A percentile compares a stretch with the other conserved stretches of the same genome.
Conservation (phyloP, 2,113 vertebrate species). For the Tragulus kanchil region DNA sequence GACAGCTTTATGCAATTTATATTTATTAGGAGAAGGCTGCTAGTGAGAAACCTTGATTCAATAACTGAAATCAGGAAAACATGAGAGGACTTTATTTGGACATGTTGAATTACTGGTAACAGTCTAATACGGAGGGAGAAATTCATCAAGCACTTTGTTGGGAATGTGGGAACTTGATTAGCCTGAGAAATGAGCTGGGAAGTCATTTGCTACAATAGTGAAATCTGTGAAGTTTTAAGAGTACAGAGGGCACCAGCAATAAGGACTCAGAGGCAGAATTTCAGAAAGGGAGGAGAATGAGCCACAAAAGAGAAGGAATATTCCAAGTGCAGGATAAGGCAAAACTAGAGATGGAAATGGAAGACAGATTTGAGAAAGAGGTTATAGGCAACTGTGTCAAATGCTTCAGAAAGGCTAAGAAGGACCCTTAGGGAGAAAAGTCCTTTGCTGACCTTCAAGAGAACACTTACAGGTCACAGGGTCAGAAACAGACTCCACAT, state of each 20-base stretch:
- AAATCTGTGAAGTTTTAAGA: neutral
- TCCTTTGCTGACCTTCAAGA: slow-evolving; percentile 51
- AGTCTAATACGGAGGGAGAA: neutral
- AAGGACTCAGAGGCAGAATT: neutral
- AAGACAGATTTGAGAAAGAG: neutral
- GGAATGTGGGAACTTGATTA: neutral
- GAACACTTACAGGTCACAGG: slow-evolving; percentile 4
- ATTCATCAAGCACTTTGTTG: neutral
- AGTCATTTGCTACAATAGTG: neutral
- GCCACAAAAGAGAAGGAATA: neutral
- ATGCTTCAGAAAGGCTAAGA: slow-evolving; percentile 22
- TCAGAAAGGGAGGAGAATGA: neutral
- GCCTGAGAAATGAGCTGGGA: neutral
- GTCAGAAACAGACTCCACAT: slow-evolving; percentile 22
- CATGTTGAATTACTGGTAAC: neutral
- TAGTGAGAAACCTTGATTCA: slow-evolving; percentile 1
- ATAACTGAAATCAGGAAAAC: neutral
- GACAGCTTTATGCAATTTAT: neutral
- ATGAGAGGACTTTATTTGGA: neutral
- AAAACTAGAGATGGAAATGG: neutral
- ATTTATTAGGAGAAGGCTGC: neutral
- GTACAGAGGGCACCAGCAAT: neutral
- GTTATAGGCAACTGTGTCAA: neutral
- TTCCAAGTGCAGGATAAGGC: neutral
- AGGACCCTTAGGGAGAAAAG: neutral